phyloP scores from a whole-genome alignment of 2,113 vertebrate genomes.

The Coracopsis vasa region DNA sequence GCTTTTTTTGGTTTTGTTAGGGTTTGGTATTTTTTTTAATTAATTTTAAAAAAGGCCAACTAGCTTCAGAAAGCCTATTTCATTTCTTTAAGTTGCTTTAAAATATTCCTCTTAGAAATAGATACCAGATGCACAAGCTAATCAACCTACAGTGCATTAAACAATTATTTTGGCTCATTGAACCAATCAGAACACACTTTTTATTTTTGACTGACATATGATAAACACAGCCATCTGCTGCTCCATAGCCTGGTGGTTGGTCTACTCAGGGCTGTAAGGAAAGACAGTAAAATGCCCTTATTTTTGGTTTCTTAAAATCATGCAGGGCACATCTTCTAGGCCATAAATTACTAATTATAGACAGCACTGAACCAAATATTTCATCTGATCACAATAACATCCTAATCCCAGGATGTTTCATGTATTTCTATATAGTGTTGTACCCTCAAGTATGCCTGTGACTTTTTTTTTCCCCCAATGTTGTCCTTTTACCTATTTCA shows the following conservation, averaged over 20 bases:
- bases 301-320: slow-evolving; percentile 31
- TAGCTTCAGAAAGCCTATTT: neutral
- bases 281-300: slow-evolving; percentile 42
- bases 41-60: neutral
- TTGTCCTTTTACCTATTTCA: neutral
- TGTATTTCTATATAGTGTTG: neutral
- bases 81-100: slow-evolving; percentile 23
- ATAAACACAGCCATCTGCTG: slow-evolving; percentile 74
- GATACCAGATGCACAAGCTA: slow-evolving; percentile 64
- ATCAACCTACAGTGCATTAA: slow-evolving; percentile 71
- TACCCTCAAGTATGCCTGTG: neutral
- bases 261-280: slow-evolving; percentile 35
- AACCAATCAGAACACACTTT: slow-evolving; percentile 65
- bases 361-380: slow-evolving; percentile 45
- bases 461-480: neutral
- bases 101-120: slow-evolving; percentile 37
- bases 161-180: slow-evolving; percentile 73
- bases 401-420: slow-evolving; percentile 35
- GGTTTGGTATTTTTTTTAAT: neutral
- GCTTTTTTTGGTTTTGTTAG: too few relatives aligned
- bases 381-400: neutral
- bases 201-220: slow-evolving; percentile 66
- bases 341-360: slow-evolving; percentile 58
- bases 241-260: slow-evolving; percentile 44
- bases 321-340: slow-evolving; percentile 47